A percentile compares a stretch with the other conserved stretches of the same genome.
These are phyloP conservation scores for Serripes groenlandicus DNA, from an alignment of 2,888 invertebrate species.

Conservation along the genomic window DNA sequence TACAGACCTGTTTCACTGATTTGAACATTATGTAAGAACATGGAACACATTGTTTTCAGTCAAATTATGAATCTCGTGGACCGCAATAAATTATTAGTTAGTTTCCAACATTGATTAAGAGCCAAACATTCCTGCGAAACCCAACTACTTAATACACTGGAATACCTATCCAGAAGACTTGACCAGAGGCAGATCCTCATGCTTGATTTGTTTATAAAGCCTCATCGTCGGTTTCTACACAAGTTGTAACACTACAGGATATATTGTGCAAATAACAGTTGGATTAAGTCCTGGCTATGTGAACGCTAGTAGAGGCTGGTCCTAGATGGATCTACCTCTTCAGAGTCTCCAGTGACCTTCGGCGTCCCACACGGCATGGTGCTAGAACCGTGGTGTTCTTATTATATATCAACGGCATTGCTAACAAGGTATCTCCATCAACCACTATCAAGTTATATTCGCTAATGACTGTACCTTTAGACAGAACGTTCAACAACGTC, in stretches of 20 bases:
- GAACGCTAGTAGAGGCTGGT: slow-evolving; percentile 27
- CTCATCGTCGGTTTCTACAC: slow-evolving; percentile 20
- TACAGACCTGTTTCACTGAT: slow-evolving; percentile 32
- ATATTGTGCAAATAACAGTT: background rate
- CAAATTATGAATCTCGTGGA: slow-evolving; percentile 16
- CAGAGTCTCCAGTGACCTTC: slow-evolving; percentile 24
- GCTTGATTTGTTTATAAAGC: slow-evolving; percentile 36
- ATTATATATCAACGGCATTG: slow-evolving; percentile 19
- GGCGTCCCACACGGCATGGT: slow-evolving; percentile 38
- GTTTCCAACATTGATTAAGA: slow-evolving; percentile 35
- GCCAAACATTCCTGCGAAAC: slow-evolving; percentile 34
- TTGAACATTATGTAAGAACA: slow-evolving; percentile 7
- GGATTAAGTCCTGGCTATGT: slow-evolving; percentile 28
- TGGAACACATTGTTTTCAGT: slow-evolving; percentile 16
- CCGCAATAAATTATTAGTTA: slow-evolving; percentile 9
- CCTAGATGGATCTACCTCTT: slow-evolving; percentile 29
- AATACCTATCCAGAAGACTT: slow-evolving; percentile 5
- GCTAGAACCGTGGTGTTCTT: too few relatives aligned
- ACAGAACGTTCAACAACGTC: background rate
- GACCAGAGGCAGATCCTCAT: slow-evolving; percentile 12
- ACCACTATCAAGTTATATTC: slow-evolving; percentile 11
- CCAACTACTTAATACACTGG: slow-evolving; percentile 2
- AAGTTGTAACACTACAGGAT: slow-evolving; percentile 29
- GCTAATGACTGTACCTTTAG: slow-evolving; percentile 11
- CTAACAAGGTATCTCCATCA: slow-evolving; percentile 3